Percentiles rank a stretch among this genome's conserved stretches.
These are phyloP conservation scores for Cydia splendana DNA, from an alignment of 1,140 invertebrate genomes.

Conservation along the genomic window DNA sequence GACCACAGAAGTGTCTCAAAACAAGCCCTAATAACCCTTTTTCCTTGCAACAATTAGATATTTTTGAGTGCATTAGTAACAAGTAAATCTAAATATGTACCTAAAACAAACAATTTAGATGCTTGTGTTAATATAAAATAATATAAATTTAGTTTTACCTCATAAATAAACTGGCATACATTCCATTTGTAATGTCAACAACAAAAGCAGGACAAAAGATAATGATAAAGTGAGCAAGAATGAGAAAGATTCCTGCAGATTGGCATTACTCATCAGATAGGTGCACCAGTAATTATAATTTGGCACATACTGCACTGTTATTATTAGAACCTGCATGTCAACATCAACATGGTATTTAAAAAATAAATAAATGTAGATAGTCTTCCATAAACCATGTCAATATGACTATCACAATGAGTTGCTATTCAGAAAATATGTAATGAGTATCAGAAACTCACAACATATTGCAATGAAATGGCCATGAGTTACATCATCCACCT, in stretches of 20 bases:
- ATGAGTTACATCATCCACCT: slow-evolving; percentile 45
- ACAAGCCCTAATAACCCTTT: too few species aligned
- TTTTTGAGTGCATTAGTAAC: too few species aligned
- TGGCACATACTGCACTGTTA: background rate
- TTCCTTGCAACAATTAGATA: too few species aligned
- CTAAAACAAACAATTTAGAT: slow-evolving; percentile 11
- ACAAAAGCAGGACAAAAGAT: background rate
- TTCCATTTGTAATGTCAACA: slow-evolving; percentile 24
- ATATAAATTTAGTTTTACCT: background rate
- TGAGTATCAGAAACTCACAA: background rate
- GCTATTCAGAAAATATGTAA: background rate
- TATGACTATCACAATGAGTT: background rate
- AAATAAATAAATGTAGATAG: background rate
- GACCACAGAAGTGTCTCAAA: too few species aligned
- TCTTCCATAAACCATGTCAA: background rate
- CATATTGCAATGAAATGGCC: slow-evolving; percentile 35
- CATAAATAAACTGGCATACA: background rate
- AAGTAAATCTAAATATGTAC: too few species aligned
- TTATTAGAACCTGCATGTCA: background rate
- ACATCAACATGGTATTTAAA: background rate
- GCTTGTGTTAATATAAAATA: background rate
- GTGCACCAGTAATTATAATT: slow-evolving; percentile 16
- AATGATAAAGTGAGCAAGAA: background rate
- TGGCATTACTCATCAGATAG: background rate
- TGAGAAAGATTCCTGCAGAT: background rate